Percentiles rank a stretch among this genome's conserved stretches.
phyloP scores from a whole-genome alignment of 2,888 invertebrate genomes.

The Ceramica pisi region DNA sequence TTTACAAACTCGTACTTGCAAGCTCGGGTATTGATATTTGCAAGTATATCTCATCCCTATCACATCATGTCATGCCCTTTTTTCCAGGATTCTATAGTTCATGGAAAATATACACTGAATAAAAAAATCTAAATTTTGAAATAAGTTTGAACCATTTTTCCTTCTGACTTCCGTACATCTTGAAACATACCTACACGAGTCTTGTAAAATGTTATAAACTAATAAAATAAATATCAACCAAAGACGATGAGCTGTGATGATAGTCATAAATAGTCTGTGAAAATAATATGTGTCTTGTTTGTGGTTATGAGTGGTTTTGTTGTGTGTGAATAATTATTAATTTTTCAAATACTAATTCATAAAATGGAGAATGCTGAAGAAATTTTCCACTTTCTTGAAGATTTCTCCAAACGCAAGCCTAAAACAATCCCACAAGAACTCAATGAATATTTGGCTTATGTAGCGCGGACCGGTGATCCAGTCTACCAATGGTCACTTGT shows the following conservation, averaged over 20 bases:
- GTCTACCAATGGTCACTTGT: constrained; percentile 97
- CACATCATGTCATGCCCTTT: not conserved
- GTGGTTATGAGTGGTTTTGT: constrained; percentile 53
- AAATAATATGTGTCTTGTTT: constrained; percentile 29
- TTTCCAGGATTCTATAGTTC: not conserved
- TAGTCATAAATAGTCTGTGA: constrained; percentile 19
- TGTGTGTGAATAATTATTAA: constrained; percentile 37
- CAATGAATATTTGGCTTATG: constrained; percentile 96
- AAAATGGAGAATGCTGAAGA: constrained; percentile 96
- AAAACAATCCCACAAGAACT: constrained; percentile 96
- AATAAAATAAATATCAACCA: not conserved
- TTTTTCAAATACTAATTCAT: constrained; percentile 29
- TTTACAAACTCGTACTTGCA: too few relatives aligned
- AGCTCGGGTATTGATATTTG: too few relatives aligned
- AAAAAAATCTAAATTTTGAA: not conserved
- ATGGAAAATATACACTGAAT: not conserved
- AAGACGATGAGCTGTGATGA: not conserved
- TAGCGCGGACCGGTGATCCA: constrained; percentile 98
- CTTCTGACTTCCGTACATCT: too few relatives aligned
- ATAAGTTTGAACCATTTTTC: too few relatives aligned
- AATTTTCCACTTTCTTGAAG: constrained; percentile 95
- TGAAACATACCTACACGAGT: too few relatives aligned
- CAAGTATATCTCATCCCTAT: too few relatives aligned
- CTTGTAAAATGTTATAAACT: too few relatives aligned
- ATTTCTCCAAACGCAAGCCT: constrained; percentile 94